Conservation (phyloP, 2,797 vertebrate genomes). For the Galago senegalensis region DNA sequence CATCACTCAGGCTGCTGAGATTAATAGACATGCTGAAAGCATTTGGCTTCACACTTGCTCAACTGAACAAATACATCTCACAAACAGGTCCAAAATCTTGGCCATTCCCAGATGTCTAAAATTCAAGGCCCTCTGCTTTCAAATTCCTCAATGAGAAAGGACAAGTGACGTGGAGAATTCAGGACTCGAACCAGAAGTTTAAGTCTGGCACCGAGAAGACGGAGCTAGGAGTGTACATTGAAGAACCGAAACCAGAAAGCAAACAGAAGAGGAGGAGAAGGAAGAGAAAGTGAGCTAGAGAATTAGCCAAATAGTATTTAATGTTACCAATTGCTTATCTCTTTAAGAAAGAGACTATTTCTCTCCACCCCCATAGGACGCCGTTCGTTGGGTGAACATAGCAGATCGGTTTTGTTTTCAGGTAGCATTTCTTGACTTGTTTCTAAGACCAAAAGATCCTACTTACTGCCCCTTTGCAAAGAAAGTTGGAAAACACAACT, state of each 20-base stretch:
- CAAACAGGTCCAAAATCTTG: slow-evolving; percentile 68
- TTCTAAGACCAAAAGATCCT: slow-evolving; percentile 17
- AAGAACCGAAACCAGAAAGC: neutral
- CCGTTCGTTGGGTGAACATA: neutral
- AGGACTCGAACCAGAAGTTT: slow-evolving; percentile 4
- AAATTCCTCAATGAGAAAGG: slow-evolving; percentile 75
- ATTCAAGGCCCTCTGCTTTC: slow-evolving; percentile 67
- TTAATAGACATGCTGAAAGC: slow-evolving; percentile 82
- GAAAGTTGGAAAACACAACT: slow-evolving; percentile 18
- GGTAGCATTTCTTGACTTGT: neutral
- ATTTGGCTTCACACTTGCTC: slow-evolving; percentile 83
- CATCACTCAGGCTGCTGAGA: slow-evolving; percentile 79
- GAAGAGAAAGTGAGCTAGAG: neutral
- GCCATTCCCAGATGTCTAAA: slow-evolving; percentile 67
- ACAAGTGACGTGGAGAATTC: slow-evolving; percentile 54
- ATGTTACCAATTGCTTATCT: neutral
- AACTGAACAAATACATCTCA: slow-evolving; percentile 83
- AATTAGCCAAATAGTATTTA: neutral
- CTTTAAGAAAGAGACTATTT: neutral
- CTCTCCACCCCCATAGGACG: neutral
- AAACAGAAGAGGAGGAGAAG: neutral
- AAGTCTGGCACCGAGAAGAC: slow-evolving; percentile 25
- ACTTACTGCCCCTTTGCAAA: neutral
- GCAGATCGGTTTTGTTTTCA: neutral
- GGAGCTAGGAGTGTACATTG: neutral